A percentile compares a stretch with the other conserved stretches of the same genome.
These are phyloP conservation scores for Danio kyathit DNA, from an alignment of 2,797 vertebrate genomes.

Conservation along the genomic window DNA sequence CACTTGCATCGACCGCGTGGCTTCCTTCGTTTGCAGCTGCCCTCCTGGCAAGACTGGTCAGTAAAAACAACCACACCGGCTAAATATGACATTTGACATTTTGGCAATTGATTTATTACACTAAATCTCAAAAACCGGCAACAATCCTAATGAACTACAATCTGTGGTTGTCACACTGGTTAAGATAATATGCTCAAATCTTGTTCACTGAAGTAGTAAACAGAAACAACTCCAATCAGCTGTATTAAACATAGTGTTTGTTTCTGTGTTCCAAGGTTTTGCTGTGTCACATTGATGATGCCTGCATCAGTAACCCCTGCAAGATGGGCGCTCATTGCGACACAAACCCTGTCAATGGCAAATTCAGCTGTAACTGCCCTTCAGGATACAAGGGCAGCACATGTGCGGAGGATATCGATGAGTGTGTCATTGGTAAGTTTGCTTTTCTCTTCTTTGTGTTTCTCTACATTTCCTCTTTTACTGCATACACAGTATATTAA, in stretches of 20 bases:
- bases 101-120: not conserved
- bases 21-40: conserved; percentile 82
- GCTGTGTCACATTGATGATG: conserved; percentile 82
- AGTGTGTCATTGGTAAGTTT: conserved; percentile 81
- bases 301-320: conserved; percentile 85
- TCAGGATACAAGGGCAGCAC: conserved; percentile 80
- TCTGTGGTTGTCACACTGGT: no score
- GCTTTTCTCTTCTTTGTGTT: not conserved
- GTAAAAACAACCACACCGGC: not conserved
- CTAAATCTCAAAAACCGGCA: not conserved
- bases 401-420: conserved; percentile 81
- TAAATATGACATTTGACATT: not conserved
- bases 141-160: no score
- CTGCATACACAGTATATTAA: not conserved
- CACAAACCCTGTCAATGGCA: conserved; percentile 85
- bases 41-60: conserved; percentile 82
- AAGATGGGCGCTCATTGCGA: conserved; percentile 82
- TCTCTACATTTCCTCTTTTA: not conserved
- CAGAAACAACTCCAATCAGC: not conserved
- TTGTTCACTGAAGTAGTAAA: not conserved
- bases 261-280: conserved; percentile 71
- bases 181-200: no score
- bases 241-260: not conserved
- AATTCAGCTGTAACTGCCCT: conserved; percentile 84
- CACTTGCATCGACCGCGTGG: conserved; percentile 83